phyloP scores from a whole-genome alignment of 2,888 invertebrate species.

The Emmelina monodactyla region DNA sequence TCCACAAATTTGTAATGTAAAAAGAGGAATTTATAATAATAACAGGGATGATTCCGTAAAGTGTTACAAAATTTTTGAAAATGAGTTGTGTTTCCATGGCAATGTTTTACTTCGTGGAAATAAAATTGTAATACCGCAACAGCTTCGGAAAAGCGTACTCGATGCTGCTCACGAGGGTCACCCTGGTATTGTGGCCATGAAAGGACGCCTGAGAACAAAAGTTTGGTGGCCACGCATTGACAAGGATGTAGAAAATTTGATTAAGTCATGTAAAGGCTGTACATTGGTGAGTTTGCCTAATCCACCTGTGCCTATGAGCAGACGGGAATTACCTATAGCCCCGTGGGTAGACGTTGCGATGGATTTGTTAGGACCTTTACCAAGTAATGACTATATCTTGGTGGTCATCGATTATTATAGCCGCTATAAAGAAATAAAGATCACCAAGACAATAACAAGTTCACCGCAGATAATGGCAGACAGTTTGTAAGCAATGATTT shows the following conservation, averaged over 20 bases:
- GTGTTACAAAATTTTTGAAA: background rate
- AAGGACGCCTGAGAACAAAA: constrained; percentile 6
- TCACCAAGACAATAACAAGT: background rate
- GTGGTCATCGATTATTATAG: no score
- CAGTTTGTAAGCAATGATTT: background rate
- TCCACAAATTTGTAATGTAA: constrained; percentile 2
- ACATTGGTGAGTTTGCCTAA: constrained; percentile 14
- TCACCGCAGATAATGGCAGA: background rate
- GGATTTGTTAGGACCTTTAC: no score
- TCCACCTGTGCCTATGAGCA: constrained; percentile 15
- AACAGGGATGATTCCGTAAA: constrained; percentile 3
- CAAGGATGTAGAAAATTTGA: constrained; percentile 4
- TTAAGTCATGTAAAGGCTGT: constrained; percentile 15
- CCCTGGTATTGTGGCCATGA: no score
- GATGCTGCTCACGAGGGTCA: no score
- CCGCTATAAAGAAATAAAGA: background rate
- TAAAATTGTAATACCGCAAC: background rate
- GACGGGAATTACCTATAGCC: constrained; percentile 14
- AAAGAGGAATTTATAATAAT: constrained; percentile 3
- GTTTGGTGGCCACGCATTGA: constrained; percentile 12
- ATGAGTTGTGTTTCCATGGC: background rate
- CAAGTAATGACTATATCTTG: no score
- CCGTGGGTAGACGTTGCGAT: constrained; percentile 20
- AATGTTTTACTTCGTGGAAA: background rate
- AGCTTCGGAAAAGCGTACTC: background rate